These are phyloP conservation scores for Hassar affinis DNA, from an alignment of 2,113 vertebrate genomes.

Conservation along the genomic window DNA sequence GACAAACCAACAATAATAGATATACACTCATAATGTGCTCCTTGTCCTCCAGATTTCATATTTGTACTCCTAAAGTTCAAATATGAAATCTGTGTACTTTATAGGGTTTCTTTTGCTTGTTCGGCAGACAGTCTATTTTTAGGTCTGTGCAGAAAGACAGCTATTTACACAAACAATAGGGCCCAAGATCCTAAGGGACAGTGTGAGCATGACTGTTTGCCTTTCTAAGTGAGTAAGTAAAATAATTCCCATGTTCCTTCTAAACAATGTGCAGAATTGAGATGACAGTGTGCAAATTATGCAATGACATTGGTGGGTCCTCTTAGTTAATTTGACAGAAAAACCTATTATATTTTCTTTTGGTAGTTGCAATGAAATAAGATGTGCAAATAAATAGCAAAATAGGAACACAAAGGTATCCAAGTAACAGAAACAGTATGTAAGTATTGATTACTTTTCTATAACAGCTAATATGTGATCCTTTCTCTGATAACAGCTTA, in stretches of 20 bases:
- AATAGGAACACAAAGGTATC: background rate
- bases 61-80: background rate
- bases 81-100: background rate
- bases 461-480: background rate
- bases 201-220: background rate
- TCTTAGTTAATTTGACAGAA: background rate
- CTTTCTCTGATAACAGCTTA: background rate
- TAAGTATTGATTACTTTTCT: background rate
- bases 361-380: background rate
- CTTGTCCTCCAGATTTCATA: too few relatives aligned
- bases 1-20: too few relatives aligned
- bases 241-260: background rate
- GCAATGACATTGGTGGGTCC: background rate
- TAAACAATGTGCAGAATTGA: background rate
- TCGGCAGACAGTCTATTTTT: background rate
- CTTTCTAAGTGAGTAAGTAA: background rate
- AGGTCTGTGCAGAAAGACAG: background rate
- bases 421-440: background rate
- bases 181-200: background rate
- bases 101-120: background rate
- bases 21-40: too few relatives aligned
- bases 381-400: background rate
- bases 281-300: background rate
- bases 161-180: background rate
- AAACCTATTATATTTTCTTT: background rate